Percentiles rank a stretch among this genome's conserved stretches.
phyloP scores from a whole-genome alignment of 2,888 invertebrate genomes.

The Harpagoxenus sublaevis region DNA sequence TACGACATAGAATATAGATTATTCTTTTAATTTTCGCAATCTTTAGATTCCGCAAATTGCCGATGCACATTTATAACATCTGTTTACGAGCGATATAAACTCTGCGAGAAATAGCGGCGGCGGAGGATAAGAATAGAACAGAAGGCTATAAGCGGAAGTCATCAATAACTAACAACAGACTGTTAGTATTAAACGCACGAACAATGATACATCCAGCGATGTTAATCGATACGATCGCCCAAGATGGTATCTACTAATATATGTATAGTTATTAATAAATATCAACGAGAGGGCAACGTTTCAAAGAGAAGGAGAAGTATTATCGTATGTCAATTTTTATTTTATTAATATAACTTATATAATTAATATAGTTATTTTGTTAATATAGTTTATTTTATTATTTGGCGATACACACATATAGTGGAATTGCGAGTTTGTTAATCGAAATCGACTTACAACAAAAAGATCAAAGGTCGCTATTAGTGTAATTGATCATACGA shows the following conservation, averaged over 20 bases:
- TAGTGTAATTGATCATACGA: background rate
- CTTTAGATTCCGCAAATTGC: background rate
- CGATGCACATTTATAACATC: constrained; percentile 22
- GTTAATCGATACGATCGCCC: constrained; percentile 6
- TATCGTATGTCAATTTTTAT: background rate
- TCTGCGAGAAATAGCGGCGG: constrained; percentile 17
- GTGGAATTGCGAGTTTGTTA: background rate
- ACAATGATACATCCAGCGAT: background rate
- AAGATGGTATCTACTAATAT: background rate
- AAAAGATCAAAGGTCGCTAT: constrained; percentile 32
- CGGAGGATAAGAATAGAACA: constrained; percentile 25
- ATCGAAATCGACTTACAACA: constrained; percentile 65
- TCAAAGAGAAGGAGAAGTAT: background rate
- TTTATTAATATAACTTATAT: background rate
- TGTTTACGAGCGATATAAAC: constrained; percentile 17
- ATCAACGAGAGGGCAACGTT: background rate
- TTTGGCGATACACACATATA: background rate
- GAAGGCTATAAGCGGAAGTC: constrained; percentile 26
- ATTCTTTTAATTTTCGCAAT: background rate
- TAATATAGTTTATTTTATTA: constrained; percentile 62
- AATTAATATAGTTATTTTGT: constrained; percentile 18
- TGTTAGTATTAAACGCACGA: constrained; percentile 16
- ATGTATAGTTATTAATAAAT: constrained; percentile 2
- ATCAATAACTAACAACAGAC: constrained; percentile 30
- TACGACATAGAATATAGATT: background rate